A percentile compares a stretch with the other conserved stretches of the same genome.
Conservation (phyloP, 2,888 invertebrate genomes). For the Oegoconia quadripuncta region DNA sequence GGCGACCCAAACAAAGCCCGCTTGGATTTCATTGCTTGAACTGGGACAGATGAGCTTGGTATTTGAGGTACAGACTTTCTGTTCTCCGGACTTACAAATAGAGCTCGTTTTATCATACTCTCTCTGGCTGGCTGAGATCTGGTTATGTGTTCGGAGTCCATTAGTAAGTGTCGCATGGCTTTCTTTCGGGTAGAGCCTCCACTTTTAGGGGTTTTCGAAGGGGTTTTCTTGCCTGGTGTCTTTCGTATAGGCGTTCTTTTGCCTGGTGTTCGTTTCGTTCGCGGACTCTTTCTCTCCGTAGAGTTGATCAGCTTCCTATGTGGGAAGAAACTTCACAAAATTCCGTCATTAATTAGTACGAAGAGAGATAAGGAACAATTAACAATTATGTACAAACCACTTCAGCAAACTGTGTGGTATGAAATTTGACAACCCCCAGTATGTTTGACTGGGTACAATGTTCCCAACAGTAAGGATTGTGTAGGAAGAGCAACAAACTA, state of each 20-base stretch:
- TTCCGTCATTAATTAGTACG: too few species aligned
- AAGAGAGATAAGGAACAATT: slow-evolving; percentile 17
- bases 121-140: slow-evolving; percentile 72
- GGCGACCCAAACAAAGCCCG: slow-evolving; percentile 83
- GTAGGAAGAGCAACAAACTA: too few species aligned
- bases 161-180: slow-evolving; percentile 62
- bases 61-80: slow-evolving; percentile 42
- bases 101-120: slow-evolving; percentile 81
- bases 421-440: background rate
- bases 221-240: slow-evolving; percentile 76
- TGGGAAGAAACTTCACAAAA: slow-evolving; percentile 73
- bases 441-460: too few species aligned
- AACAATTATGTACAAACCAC: background rate
- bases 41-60: slow-evolving; percentile 59
- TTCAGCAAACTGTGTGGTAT: too few species aligned
- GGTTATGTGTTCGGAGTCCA: slow-evolving; percentile 58
- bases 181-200: slow-evolving; percentile 82
- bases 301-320: slow-evolving; percentile 70
- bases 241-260: slow-evolving; percentile 61
- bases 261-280: slow-evolving; percentile 70
- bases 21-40: slow-evolving; percentile 79
- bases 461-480: too few species aligned
- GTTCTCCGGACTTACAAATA: slow-evolving; percentile 86
- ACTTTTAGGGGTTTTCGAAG: slow-evolving; percentile 78
- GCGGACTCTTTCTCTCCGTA: slow-evolving; percentile 67